phyloP scores from a whole-genome alignment of 1,140 invertebrate genomes.

The Choristoneura fumiferana region DNA sequence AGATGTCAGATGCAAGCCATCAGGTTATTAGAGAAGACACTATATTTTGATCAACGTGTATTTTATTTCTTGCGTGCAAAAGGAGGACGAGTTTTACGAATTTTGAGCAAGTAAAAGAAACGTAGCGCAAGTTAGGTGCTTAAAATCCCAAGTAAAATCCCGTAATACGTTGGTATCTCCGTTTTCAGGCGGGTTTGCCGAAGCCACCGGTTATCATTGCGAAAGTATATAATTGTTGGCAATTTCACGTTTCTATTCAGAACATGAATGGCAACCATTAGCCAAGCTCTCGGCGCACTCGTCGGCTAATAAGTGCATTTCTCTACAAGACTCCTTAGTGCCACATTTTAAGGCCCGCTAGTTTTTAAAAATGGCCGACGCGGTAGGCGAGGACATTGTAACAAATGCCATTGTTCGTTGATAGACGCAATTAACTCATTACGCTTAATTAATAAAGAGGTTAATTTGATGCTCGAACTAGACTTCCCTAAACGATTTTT shows the following conservation, averaged over 20 bases:
- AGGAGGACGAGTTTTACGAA: too few relatives aligned
- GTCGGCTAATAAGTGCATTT: constrained; percentile 75
- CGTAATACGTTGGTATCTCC: neutral
- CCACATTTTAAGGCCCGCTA: constrained; percentile 63
- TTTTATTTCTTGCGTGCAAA: too few relatives aligned
- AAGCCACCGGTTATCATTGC: constrained; percentile 71
- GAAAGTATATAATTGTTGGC: constrained; percentile 75
- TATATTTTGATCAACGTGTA: too few relatives aligned
- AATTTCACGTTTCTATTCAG: constrained; percentile 73
- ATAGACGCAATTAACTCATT: constrained; percentile 13
- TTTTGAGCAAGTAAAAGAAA: too few relatives aligned
- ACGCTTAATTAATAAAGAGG: constrained; percentile 18
- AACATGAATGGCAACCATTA: constrained; percentile 72
- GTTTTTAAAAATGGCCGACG: constrained; percentile 31
- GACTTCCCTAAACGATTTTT: too few relatives aligned
- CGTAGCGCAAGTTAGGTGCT: neutral
- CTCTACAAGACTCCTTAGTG: constrained; percentile 70
- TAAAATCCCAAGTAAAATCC: constrained; percentile 14
- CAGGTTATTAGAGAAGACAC: too few relatives aligned
- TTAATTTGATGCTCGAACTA: neutral
- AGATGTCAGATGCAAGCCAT: neutral
- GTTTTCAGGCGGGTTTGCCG: constrained; percentile 42
- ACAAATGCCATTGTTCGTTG: neutral
- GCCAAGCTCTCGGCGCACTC: constrained; percentile 62
- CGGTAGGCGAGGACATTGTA: neutral